A percentile compares a stretch with the other conserved stretches of the same genome.
phyloP scores from a whole-genome alignment of 2,113 vertebrate species.

The Cynopterus brachyotis region DNA sequence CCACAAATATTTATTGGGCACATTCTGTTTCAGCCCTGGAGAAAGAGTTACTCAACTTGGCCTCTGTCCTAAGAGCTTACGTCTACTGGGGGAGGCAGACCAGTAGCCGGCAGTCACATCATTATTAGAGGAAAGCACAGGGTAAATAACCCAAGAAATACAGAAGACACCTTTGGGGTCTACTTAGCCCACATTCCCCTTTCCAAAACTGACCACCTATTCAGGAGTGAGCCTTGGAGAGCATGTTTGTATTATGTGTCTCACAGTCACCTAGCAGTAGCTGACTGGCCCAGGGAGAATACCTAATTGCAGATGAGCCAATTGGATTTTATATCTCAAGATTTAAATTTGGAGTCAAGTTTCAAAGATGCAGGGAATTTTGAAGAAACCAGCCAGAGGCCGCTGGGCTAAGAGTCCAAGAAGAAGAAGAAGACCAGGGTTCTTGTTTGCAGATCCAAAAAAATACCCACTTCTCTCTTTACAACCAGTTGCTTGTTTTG shows the following conservation, averaged over 20 bases:
- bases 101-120: not conserved
- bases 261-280: not conserved
- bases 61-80: not conserved
- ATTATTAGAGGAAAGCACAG: not conserved
- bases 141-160: not conserved
- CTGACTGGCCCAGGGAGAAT: conserved; percentile 1
- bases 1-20: not conserved
- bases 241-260: not conserved
- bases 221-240: not conserved
- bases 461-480: not conserved
- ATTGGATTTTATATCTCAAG: not conserved
- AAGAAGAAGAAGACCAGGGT: not conserved
- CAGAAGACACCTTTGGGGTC: not conserved
- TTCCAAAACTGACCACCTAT: not conserved
- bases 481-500: not conserved
- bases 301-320: not conserved
- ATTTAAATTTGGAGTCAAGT: not conserved
- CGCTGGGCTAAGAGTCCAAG: not conserved
- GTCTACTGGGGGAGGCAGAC: not conserved
- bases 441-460: not conserved
- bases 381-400: not conserved
- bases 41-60: not conserved
- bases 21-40: not conserved
- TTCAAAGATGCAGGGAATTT: not conserved
- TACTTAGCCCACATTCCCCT: not conserved